These are phyloP conservation scores for Sarcophaga carnaria DNA, from an alignment of 2,888 invertebrate species.

Conservation along the genomic window DNA sequence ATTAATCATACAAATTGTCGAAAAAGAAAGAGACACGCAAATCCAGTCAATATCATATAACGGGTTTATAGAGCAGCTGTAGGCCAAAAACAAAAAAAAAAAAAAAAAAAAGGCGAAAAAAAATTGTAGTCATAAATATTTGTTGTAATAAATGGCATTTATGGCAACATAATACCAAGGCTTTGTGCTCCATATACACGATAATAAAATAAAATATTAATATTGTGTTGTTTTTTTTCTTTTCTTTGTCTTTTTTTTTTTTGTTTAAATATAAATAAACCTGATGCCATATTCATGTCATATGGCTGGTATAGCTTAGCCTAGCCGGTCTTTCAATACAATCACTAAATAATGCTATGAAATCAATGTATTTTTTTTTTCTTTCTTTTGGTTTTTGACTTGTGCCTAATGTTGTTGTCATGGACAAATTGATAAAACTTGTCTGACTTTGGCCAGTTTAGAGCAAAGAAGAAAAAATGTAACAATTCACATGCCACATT, in stretches of 20 bases:
- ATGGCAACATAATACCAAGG: constrained; percentile 42
- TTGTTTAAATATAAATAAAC: constrained; percentile 24
- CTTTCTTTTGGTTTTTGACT: constrained; percentile 9
- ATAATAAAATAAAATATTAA: neutral
- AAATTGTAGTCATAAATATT: constrained; percentile 25
- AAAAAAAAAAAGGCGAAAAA: neutral
- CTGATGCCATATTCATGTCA: constrained; percentile 35
- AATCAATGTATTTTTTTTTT: constrained; percentile 2
- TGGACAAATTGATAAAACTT: constrained; percentile 63
- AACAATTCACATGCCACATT: constrained; percentile 45
- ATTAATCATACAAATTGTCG: neutral
- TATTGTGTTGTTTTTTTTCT: neutral
- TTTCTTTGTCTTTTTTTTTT: constrained; percentile 12
- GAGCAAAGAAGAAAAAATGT: neutral
- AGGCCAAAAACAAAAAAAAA: neutral
- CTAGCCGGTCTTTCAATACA: too few relatives aligned
- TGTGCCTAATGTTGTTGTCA: constrained; percentile 25
- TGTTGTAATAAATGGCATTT: constrained; percentile 54
- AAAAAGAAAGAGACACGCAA: neutral
- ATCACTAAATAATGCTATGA: neutral
- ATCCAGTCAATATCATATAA: neutral
- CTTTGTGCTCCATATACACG: constrained; percentile 41
- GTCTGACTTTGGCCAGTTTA: constrained; percentile 13
- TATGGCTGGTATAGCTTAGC: constrained; percentile 17
- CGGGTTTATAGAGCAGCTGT: neutral